These are phyloP conservation scores for Notolabrus celidotus DNA, from an alignment of 2,797 vertebrate species.

Conservation along the genomic window DNA sequence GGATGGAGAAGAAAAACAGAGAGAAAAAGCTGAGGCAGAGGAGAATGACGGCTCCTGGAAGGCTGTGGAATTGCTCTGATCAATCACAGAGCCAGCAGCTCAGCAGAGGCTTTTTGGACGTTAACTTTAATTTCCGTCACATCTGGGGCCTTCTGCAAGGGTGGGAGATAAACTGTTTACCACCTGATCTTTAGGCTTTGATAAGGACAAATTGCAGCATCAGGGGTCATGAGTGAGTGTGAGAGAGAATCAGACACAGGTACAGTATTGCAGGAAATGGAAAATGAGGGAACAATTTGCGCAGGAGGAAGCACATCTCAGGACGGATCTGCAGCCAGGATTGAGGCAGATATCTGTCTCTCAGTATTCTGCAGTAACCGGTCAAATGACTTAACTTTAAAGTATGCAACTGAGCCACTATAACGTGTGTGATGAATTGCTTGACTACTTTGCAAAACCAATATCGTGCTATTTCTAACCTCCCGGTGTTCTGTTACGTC, in stretches of 20 bases:
- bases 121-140: constrained; percentile 70
- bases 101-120: constrained; percentile 42
- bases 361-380: constrained; percentile 46
- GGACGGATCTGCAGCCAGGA: constrained; percentile 30
- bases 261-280: constrained; percentile 61
- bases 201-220: constrained; percentile 59
- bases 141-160: constrained; percentile 57
- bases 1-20: constrained; percentile 37
- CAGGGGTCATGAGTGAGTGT: constrained; percentile 13
- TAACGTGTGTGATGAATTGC: constrained; percentile 55
- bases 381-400: constrained; percentile 62
- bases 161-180: constrained; percentile 69
- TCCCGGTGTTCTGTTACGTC: constrained; percentile 61
- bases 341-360: constrained; percentile 32
- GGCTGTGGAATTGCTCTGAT: constrained; percentile 64
- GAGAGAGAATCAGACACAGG: constrained; percentile 22
- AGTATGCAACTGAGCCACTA: constrained; percentile 54
- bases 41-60: constrained; percentile 54
- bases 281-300: constrained; percentile 44
- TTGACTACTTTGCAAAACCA: constrained; percentile 44
- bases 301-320: constrained; percentile 19
- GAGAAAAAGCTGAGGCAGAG: constrained; percentile 29
- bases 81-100: constrained; percentile 60
- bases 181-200: constrained; percentile 60
- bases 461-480: constrained; percentile 56